Evolutionary conservation across 2,888 invertebrate species (phyloP).

Genomic region (Strigamia maritima): DNA sequence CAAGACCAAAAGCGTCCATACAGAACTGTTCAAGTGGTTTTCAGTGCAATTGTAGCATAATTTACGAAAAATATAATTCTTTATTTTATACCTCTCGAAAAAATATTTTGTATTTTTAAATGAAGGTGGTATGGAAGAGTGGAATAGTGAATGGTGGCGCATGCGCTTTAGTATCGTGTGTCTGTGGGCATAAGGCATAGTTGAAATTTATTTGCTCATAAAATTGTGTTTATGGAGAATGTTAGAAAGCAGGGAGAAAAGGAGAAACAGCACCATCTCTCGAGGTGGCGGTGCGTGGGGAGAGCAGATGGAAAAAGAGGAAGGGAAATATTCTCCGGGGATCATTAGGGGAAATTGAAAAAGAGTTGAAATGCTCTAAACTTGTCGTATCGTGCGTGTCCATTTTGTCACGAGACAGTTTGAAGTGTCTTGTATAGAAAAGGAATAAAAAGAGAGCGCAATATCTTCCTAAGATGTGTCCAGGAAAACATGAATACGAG

Average conservation of each 20-base stretch:
- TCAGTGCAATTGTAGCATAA: neutral
- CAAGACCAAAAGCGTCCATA: neutral
- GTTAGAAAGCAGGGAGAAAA: slow-evolving; percentile 34
- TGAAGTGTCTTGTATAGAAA: neutral
- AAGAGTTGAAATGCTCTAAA: slow-evolving; percentile 30
- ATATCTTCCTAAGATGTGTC: neutral
- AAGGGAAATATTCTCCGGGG: slow-evolving; percentile 24
- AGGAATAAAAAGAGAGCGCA: neutral
- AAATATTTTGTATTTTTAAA: neutral
- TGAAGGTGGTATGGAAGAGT: neutral
- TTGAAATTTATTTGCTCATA: slow-evolving; percentile 34
- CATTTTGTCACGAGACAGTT: slow-evolving; percentile 15
- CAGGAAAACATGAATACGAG: neutral
- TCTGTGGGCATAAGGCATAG: slow-evolving; percentile 24
- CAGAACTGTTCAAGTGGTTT: neutral
- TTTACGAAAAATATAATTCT: neutral
- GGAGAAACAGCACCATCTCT: slow-evolving; percentile 32
- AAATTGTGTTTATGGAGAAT: slow-evolving; percentile 34
- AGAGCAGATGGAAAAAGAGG: slow-evolving; percentile 33
- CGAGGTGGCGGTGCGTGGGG: slow-evolving; percentile 23
- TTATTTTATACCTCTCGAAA: neutral
- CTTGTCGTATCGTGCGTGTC: slow-evolving; percentile 17
- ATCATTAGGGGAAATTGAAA: slow-evolving; percentile 34
- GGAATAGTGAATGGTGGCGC: neutral
- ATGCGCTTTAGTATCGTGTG: slow-evolving; percentile 24